Evolutionary conservation across 2,888 invertebrate genomes (phyloP), one percentile per base, ranked within the genome.

Genomic region (Drosophila birchii): DNA sequence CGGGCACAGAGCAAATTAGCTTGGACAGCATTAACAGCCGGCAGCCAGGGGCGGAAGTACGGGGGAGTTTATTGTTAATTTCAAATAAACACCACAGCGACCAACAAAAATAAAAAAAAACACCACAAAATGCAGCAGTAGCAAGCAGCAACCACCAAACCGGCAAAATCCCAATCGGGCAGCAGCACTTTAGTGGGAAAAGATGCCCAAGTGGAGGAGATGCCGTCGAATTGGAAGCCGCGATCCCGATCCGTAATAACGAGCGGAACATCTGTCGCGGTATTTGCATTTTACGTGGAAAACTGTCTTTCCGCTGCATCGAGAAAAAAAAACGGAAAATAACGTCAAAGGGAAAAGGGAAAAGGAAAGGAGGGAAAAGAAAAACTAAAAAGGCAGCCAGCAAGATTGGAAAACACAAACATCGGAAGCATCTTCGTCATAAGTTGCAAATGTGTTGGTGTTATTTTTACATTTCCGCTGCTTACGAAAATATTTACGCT

Each of bases 401-500:
- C 51, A 36, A 49, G 67, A 76, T 74, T 73, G 80, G 59, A 80
- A 80, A 78, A 72, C 53, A 73, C 62, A 56, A 60, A 54, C 70
- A 60, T 69, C 59, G 59, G 69, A 60, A 69, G 67, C 64, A 44
- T 69, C 67, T 64, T 61, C 62, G 67, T 66, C 70, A 73, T 80
- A 70, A 64, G 67, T 64, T 84, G 77, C 75, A 72, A 81, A 80
- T 79, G 86, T 79, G 73, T 82, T 80, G 71, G 86, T 86, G 85
- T 85, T 84, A 87, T 85, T 84, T 87, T 87, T 82, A 85, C 87
- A 87, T 87, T 85, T 84, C 87, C 87, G 87, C 78, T 87, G 87
- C 84, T 77, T 75, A 84, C 80, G 72, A 80, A 81, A 86, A 84
- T 84, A 82, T 84, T 81, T 81, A 84, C 67, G 78, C 70, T 58